Evolutionary conservation across 2,888 invertebrate species (phyloP).

Genomic region (Drosophila fungiperda): DNA sequence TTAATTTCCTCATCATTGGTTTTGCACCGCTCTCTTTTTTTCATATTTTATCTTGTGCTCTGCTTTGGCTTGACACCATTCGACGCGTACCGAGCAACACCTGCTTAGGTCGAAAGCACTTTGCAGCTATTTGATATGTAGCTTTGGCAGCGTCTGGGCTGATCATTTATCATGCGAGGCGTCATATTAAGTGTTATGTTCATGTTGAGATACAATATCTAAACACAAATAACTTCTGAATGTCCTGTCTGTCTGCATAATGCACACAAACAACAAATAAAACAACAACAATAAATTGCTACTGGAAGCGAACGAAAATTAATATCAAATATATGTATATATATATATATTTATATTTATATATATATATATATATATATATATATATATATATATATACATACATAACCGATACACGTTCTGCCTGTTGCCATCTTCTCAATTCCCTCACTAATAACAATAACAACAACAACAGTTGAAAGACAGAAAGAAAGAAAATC

Average conservation of each 20-base stretch:
- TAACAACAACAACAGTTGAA: conserved; percentile 14
- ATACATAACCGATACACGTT: conserved; percentile 5
- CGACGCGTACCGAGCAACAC: conserved; percentile 30
- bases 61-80: conserved; percentile 21
- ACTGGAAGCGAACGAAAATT: conserved; percentile 20
- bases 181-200: conserved; percentile 59
- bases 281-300: conserved; percentile 11
- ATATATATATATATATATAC: neutral
- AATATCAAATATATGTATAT: conserved; percentile 5
- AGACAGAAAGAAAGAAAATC: conserved; percentile 20
- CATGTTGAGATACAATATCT: conserved; percentile 59
- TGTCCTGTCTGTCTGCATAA: conserved; percentile 33
- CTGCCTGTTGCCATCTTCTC: conserved; percentile 27
- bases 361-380: neutral
- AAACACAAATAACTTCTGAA: conserved; percentile 22
- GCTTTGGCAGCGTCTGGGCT: conserved; percentile 17
- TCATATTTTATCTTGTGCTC: neutral
- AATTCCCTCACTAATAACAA: conserved; percentile 22
- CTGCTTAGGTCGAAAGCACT: conserved; percentile 46
- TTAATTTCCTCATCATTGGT: conserved; percentile 21
- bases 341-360: neutral
- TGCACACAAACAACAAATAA: conserved; percentile 9
- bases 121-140: conserved; percentile 49
- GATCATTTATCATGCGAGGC: conserved; percentile 59
- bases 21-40: neutral